Evolutionary conservation across 2,888 invertebrate genomes (phyloP).

Genomic region (Rosalia funebris): DNA sequence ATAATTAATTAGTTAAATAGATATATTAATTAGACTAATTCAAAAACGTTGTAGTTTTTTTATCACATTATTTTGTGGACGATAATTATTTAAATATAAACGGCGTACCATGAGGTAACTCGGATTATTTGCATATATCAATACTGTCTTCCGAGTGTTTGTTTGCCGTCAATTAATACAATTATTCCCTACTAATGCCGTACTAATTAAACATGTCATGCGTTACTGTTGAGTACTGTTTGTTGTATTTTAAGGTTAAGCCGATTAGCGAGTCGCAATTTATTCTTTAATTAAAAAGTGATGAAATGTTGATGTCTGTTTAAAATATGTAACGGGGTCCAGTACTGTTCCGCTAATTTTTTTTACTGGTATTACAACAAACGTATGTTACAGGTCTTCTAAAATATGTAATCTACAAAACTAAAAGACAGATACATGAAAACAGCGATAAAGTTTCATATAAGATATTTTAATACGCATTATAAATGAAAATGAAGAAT

Average conservation of each 20-base stretch:
- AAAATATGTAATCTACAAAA: too few species aligned
- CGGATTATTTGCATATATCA: constrained; percentile 2
- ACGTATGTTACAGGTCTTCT: too few species aligned
- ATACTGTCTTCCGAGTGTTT: constrained; percentile 5
- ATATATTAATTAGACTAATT: neutral
- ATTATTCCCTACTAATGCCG: constrained; percentile 8
- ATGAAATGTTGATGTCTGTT: neutral
- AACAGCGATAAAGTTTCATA: too few species aligned
- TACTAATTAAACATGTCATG: constrained; percentile 16
- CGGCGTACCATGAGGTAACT: neutral
- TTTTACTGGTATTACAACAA: too few species aligned
- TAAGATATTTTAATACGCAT: too few species aligned
- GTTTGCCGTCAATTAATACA: constrained; percentile 18
- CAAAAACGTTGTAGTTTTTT: neutral
- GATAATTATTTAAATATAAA: neutral
- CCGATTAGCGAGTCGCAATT: constrained; percentile 7
- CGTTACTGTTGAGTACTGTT: constrained; percentile 1
- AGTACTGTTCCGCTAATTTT: too few species aligned
- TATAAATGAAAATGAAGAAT: too few species aligned
- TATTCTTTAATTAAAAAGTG: constrained; percentile 12
- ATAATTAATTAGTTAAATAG: constrained; percentile 1
- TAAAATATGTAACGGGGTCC: too few species aligned
- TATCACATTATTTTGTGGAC: neutral
- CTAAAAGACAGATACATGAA: too few species aligned
- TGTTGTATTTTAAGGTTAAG: constrained; percentile 18